phyloP scores from a whole-genome alignment of 2,888 invertebrate species.

The Thera britannica region DNA sequence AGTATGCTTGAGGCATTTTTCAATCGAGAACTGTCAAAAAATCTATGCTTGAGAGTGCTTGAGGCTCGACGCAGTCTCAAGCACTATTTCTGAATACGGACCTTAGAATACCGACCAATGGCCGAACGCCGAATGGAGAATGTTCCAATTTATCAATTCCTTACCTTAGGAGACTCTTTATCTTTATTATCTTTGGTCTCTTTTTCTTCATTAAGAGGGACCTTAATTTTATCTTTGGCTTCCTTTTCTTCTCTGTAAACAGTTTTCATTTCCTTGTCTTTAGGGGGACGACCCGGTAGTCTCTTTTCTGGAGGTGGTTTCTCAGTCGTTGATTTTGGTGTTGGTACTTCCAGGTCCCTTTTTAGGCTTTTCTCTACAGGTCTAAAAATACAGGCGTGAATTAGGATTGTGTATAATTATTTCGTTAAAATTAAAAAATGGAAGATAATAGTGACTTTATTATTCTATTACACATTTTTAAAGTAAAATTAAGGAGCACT shows the following conservation, averaged over 20 bases:
- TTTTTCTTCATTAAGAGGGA: slow-evolving; percentile 46
- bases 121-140: no score
- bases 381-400: slow-evolving; percentile 44
- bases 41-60: no score
- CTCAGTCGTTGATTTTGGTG: slow-evolving; percentile 46
- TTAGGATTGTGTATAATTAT: no score
- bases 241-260: slow-evolving; percentile 56
- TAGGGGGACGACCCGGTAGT: slow-evolving; percentile 46
- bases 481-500: no score
- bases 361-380: slow-evolving; percentile 56
- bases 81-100: no score
- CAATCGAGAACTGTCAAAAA: no score
- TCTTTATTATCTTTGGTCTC: slow-evolving; percentile 39
- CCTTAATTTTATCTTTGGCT: slow-evolving; percentile 36
- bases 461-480: no score
- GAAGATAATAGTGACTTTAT: no score
- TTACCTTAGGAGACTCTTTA: slow-evolving; percentile 49
- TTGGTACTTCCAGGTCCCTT: slow-evolving; percentile 43
- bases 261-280: slow-evolving; percentile 61
- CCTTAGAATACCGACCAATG: no score
- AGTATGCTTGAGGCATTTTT: no score
- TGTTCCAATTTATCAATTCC: neutral
- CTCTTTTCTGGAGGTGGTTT: slow-evolving; percentile 46
- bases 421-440: no score
- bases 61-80: no score